These are phyloP conservation scores for Dasysyrphus tricinctus DNA, from an alignment of 2,888 invertebrate genomes.

Conservation along the genomic window DNA sequence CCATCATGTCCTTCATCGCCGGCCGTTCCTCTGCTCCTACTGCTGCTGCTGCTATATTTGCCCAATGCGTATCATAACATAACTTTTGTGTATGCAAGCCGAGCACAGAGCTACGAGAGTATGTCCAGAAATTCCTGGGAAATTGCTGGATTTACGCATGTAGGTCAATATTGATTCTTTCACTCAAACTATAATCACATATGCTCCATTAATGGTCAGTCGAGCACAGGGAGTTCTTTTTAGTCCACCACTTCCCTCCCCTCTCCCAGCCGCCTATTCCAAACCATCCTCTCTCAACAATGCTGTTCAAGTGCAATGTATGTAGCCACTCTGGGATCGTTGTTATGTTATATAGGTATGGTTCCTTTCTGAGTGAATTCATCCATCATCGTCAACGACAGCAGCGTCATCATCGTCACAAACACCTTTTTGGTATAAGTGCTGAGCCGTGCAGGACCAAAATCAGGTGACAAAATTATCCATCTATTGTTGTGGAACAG, in stretches of 20 bases:
- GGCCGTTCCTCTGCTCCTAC: slow-evolving; percentile 3
- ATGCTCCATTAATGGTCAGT: slow-evolving; percentile 75
- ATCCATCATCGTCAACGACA: slow-evolving; percentile 71
- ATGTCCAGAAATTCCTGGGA: slow-evolving; percentile 72
- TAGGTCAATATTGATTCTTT: slow-evolving; percentile 76
- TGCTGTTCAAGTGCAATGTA: slow-evolving; percentile 17
- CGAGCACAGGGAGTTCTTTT: slow-evolving; percentile 46
- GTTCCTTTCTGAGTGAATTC: slow-evolving; percentile 47
- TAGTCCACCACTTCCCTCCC: neutral
- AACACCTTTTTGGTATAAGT: slow-evolving; percentile 58
- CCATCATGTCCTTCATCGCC: slow-evolving; percentile 38
- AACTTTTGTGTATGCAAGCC: slow-evolving; percentile 63
- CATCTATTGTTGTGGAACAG: slow-evolving; percentile 60
- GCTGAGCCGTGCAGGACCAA: slow-evolving; percentile 37
- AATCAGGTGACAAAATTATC: slow-evolving; percentile 72
- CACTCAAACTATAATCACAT: slow-evolving; percentile 76
- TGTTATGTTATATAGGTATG: slow-evolving; percentile 1
- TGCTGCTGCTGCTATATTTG: slow-evolving; percentile 44
- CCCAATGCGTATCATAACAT: slow-evolving; percentile 74
- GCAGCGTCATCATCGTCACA: slow-evolving; percentile 53
- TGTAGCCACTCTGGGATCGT: slow-evolving; percentile 1
- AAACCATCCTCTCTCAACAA: neutral
- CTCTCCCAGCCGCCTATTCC: neutral
- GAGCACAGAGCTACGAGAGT: slow-evolving; percentile 42
- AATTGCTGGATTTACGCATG: slow-evolving; percentile 75